Conservation (phyloP, 2,888 invertebrate species). For the Drosophila suboccidentalis region DNA sequence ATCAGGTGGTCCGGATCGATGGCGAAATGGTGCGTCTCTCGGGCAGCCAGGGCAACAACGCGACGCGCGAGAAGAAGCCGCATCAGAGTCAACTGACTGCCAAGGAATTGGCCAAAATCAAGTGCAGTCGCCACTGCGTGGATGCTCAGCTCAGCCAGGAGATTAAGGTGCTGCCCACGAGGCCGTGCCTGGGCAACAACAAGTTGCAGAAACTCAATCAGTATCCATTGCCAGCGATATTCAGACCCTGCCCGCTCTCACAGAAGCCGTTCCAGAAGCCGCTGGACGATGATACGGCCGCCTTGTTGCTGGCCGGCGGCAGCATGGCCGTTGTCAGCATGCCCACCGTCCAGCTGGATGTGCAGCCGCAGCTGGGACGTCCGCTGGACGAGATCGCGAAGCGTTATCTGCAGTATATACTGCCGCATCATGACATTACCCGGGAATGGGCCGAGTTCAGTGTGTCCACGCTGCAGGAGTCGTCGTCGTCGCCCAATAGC, state of each 20-base stretch:
- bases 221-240: constrained; percentile 67
- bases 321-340: constrained; percentile 84
- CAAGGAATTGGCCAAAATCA: constrained; percentile 5
- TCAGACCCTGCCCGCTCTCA: constrained; percentile 84
- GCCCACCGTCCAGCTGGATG: constrained; percentile 84
- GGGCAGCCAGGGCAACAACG: constrained; percentile 83
- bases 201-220: constrained; percentile 71
- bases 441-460: constrained; percentile 85
- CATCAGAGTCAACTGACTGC: constrained; percentile 62
- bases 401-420: constrained; percentile 84
- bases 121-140: constrained; percentile 46
- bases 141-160: constrained; percentile 68
- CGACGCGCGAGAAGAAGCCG: constrained; percentile 68
- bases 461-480: constrained; percentile 80
- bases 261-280: constrained; percentile 80
- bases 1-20: constrained; percentile 82
- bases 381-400: constrained; percentile 84
- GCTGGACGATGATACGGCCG: constrained; percentile 80
- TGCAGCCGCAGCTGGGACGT: constrained; percentile 81
- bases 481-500: constrained; percentile 28
- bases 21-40: constrained; percentile 74
- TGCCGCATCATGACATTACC: constrained; percentile 83
- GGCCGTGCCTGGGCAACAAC: not conserved
- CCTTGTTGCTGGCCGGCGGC: constrained; percentile 76
- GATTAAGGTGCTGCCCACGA: constrained; percentile 68